Evolutionary conservation across 2,797 vertebrate genomes (phyloP), one percentile per base, ranked within the genome.

Genomic region (Sebastes diploproa): DNA sequence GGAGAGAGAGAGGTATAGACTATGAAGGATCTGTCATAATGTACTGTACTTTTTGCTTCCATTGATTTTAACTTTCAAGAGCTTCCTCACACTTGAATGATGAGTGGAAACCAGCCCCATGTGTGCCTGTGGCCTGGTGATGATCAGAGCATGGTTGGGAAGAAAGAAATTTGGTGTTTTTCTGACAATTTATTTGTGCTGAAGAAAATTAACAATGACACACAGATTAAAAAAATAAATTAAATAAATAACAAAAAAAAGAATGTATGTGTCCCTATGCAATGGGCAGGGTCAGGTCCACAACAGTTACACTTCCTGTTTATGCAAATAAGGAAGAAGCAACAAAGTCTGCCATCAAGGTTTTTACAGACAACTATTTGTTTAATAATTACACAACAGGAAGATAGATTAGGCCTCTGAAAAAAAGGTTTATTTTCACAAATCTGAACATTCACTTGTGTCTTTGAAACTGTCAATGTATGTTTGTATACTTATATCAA

Each of bases 61-160:
- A 27, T n/a, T 65, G 73, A 88, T 52, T 52, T 91, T 90, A 90
- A 87, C 83, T 92, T 85, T 85, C 4, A 81, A 75, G 60, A 74
- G 16, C 25, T 89, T 80, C 65, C 81, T 90, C 84, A 85, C 83
- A 91, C 68, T 64, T 84, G 81, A 90, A 86, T 82, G 59, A 66
- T 11, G 6, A 59, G 34, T 65, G 68, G 4, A 82, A 71, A 60
- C 38, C 70, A 66, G 7, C 12, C 22, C 14, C 5, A 42, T 42
- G 2, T 42, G 2, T 42, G 38, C 38, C 38, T 42, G 38, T 0
- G 38, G 38, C 38, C 38, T 7, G 1, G 1, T 42, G 8, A 18
- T 69, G 18, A 25, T 30, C 32, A 20, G 60, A 14, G 6, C 4
- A 38, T 74, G n/a, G 38, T 61, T n/a, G 10, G 20, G 16, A 36